A percentile compares a stretch with the other conserved stretches of the same genome.
These are phyloP conservation scores for Yponomeuta plumbellus DNA, from an alignment of 2,888 invertebrate species.

Conservation along the genomic window DNA sequence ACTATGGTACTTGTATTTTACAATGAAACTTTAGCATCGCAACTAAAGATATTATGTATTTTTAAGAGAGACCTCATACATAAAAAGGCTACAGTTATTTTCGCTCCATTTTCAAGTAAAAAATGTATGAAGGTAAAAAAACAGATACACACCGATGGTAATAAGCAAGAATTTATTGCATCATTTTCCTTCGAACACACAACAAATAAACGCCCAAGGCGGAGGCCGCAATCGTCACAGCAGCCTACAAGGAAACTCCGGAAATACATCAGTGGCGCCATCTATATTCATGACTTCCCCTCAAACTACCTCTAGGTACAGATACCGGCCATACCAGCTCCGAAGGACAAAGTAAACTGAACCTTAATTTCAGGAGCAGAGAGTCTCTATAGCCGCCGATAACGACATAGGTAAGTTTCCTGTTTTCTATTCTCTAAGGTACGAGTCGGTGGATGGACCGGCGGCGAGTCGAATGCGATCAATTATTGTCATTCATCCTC, in stretches of 20 bases:
- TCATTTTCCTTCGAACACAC: background rate
- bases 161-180: background rate
- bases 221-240: background rate
- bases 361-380: background rate
- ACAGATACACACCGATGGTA: background rate
- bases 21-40: too few relatives aligned
- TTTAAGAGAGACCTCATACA: too few relatives aligned
- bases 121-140: background rate
- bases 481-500: constrained; percentile 2
- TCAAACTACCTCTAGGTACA: background rate
- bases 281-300: constrained; percentile 7
- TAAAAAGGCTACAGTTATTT: too few relatives aligned
- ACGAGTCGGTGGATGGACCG: background rate
- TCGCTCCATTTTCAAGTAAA: background rate
- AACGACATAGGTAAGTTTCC: background rate
- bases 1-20: too few relatives aligned
- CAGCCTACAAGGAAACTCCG: background rate
- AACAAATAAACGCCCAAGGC: background rate
- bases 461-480: constrained; percentile 1
- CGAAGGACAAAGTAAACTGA: background rate
- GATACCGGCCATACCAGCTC: background rate
- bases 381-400: background rate
- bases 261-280: constrained; percentile 7
- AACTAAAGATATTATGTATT: too few relatives aligned
- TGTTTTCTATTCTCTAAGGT: background rate